A percentile compares a stretch with the other conserved stretches of the same genome.
Evolutionary conservation across 2,888 invertebrate genomes (phyloP).

Genomic region (Lymantria dispar): DNA sequence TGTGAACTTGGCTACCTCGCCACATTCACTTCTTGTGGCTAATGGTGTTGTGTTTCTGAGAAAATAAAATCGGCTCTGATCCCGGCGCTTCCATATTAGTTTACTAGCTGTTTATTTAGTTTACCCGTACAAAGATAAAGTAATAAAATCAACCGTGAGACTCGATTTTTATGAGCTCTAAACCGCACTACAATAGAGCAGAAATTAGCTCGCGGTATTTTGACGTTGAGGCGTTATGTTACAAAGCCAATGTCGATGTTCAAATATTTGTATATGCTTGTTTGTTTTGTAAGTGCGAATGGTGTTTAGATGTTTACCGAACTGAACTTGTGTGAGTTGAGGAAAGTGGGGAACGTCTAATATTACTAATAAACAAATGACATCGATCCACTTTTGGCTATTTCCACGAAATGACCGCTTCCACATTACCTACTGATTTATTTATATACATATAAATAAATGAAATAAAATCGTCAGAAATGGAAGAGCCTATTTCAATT

Average conservation of each 20-base stretch:
- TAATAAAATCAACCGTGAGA: conserved; percentile 34
- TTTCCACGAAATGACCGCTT: conserved; percentile 31
- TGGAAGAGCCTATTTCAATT: conserved; percentile 31
- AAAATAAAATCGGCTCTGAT: conserved; percentile 69
- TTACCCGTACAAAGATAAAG: conserved; percentile 33
- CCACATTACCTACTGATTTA: too few relatives aligned
- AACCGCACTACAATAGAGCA: conserved; percentile 40
- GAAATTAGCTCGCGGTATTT: conserved; percentile 49
- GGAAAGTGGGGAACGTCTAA: conserved; percentile 54
- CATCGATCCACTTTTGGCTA: conserved; percentile 54
- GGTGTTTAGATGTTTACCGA: conserved; percentile 77
- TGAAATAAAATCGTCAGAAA: conserved; percentile 28
- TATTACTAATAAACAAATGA: conserved; percentile 69
- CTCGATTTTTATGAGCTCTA: conserved; percentile 44
- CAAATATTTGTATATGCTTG: conserved; percentile 78
- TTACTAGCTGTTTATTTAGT: conserved; percentile 55
- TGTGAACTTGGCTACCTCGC: conserved; percentile 16
- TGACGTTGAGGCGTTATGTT: conserved; percentile 50
- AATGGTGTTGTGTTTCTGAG: conserved; percentile 57
- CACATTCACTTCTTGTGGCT: conserved; percentile 34
- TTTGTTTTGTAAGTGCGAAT: conserved; percentile 81
- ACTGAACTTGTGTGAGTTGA: conserved; percentile 68
- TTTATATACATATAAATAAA: conserved; percentile 12
- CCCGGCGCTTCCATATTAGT: conserved; percentile 69
- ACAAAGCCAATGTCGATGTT: conserved; percentile 66